Conservation (phyloP, 2,888 invertebrate genomes). For the Acanthosepion esculentum region DNA sequence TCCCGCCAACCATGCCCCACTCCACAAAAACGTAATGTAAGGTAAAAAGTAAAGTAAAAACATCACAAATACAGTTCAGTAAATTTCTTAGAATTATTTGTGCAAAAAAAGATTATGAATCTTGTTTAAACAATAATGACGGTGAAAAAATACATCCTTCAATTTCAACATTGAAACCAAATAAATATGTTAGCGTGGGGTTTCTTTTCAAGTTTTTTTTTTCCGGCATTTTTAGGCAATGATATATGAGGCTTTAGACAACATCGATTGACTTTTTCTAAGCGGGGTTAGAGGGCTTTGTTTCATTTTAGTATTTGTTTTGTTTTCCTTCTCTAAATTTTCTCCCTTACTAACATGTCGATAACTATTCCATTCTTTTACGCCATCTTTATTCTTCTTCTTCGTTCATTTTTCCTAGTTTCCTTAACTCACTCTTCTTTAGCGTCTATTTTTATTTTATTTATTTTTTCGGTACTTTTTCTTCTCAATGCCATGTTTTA, state of each 20-base stretch:
- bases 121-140: slow-evolving; percentile 11
- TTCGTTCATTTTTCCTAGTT: neutral
- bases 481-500: too few relatives aligned
- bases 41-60: neutral
- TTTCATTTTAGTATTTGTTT: neutral
- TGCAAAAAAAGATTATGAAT: neutral
- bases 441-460: too few relatives aligned
- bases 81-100: neutral
- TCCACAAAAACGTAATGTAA: neutral
- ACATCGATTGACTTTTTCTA: slow-evolving; percentile 11
- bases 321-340: neutral
- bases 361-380: neutral
- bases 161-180: neutral
- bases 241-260: neutral
- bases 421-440: neutral
- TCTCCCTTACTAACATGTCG: neutral
- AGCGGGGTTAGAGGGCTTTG: neutral
- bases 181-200: neutral
- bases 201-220: neutral
- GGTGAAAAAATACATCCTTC: neutral
- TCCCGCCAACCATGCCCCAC: too few relatives aligned
- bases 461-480: too few relatives aligned
- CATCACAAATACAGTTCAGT: neutral
- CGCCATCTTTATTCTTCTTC: neutral
- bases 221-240: neutral